Evolutionary conservation across 2,888 invertebrate genomes (phyloP).

Genomic region (Lasioglossum calceatum): DNA sequence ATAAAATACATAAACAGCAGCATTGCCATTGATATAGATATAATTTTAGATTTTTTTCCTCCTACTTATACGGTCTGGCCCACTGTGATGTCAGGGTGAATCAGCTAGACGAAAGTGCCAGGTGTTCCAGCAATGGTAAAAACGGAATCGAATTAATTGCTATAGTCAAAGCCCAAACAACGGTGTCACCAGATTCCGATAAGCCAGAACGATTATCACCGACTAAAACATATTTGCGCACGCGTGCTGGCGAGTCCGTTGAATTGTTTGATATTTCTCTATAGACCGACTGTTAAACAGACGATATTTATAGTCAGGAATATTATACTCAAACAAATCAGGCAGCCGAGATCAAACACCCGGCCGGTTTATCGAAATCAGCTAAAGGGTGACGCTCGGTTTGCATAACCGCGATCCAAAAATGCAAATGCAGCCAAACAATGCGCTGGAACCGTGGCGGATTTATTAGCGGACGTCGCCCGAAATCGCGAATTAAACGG

Average conservation of each 20-base stretch:
- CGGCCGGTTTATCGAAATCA: not conserved
- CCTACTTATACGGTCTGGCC: too few species aligned
- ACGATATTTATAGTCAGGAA: not conserved
- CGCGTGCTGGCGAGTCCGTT: not conserved
- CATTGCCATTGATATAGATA: too few species aligned
- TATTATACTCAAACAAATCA: conserved; percentile 6
- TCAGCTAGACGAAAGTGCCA: not conserved
- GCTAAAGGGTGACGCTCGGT: not conserved
- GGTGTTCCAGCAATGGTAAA: not conserved
- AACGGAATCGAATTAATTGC: not conserved
- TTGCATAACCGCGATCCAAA: conserved; percentile 9
- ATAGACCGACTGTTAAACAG: not conserved
- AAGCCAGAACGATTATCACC: not conserved
- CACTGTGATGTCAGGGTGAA: not conserved
- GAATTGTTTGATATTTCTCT: not conserved
- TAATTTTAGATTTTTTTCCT: too few species aligned
- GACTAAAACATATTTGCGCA: not conserved
- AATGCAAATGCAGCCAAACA: conserved; percentile 17
- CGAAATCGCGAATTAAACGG: conserved; percentile 4
- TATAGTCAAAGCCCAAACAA: not conserved
- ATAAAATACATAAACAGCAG: too few species aligned
- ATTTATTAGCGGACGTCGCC: not conserved
- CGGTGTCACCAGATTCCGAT: not conserved
- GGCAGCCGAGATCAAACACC: not conserved
- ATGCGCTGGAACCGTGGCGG: not conserved